Evolutionary conservation across 1,140 invertebrate species (phyloP).

Genomic region (Drosophila quadrilineata): DNA sequence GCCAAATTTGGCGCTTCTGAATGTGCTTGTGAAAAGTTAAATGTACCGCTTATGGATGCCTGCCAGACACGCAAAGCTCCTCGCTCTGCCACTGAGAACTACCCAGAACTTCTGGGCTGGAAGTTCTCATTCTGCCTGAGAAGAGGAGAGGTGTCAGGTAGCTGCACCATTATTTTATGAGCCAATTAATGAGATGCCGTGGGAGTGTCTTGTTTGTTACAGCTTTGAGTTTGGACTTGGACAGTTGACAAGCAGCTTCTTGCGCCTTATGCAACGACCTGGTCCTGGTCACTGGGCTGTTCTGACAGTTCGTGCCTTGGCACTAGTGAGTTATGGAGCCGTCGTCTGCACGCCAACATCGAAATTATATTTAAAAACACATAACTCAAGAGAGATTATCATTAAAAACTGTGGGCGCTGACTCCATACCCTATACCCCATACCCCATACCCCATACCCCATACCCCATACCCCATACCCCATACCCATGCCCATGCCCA

Average conservation of each 20-base stretch:
- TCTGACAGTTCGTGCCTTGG: slow-evolving; percentile 76
- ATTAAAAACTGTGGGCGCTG: slow-evolving; percentile 76
- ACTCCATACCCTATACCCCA: background rate
- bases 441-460: slow-evolving; percentile 1
- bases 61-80: slow-evolving; percentile 52
- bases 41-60: slow-evolving; percentile 58
- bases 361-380: slow-evolving; percentile 81
- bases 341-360: slow-evolving; percentile 78
- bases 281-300: background rate
- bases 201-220: slow-evolving; percentile 46
- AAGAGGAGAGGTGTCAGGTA: background rate
- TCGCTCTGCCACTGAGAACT: background rate
- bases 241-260: slow-evolving; percentile 13
- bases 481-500: slow-evolving; percentile 3
- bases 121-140: background rate
- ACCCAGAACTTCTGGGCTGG: too few species aligned
- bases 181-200: slow-evolving; percentile 70
- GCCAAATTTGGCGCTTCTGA: slow-evolving; percentile 54
- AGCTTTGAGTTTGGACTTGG: slow-evolving; percentile 13
- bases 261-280: background rate
- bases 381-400: slow-evolving; percentile 81
- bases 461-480: background rate
- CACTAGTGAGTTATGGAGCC: slow-evolving; percentile 71
- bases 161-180: slow-evolving; percentile 60
- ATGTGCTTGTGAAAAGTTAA: slow-evolving; percentile 71